Percentiles rank a stretch among this genome's conserved stretches.
Evolutionary conservation across 2,797 vertebrate species (phyloP).

Genomic region (Enteromius paludinosus): DNA sequence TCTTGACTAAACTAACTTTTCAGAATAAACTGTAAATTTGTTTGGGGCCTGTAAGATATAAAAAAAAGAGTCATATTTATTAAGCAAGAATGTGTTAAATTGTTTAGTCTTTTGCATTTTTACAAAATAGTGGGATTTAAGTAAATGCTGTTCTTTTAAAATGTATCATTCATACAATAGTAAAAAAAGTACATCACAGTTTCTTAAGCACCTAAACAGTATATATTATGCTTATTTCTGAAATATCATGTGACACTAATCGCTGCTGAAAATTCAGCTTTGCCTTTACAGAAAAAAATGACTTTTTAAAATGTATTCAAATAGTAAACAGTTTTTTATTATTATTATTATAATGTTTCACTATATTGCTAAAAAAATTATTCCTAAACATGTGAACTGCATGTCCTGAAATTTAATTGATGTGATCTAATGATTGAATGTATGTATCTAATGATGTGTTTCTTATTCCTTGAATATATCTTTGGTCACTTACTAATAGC

Average conservation of each 20-base stretch:
- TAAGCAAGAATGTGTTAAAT: background rate
- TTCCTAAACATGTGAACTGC: background rate
- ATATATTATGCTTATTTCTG: background rate
- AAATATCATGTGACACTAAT: background rate
- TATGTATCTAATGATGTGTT: background rate
- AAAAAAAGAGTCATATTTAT: background rate
- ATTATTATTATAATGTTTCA: background rate
- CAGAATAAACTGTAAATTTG: background rate
- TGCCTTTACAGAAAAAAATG: background rate
- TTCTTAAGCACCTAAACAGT: background rate
- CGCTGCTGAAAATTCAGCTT: background rate
- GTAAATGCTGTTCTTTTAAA: background rate
- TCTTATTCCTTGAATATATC: background rate
- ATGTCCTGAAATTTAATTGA: background rate
- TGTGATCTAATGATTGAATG: conserved; percentile 1
- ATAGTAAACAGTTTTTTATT: background rate
- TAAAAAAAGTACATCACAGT: background rate
- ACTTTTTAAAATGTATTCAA: background rate
- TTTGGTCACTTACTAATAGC: conserved; percentile 30
- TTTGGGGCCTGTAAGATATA: background rate
- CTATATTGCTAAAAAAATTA: background rate
- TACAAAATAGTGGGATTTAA: background rate
- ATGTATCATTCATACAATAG: background rate
- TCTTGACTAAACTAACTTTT: conserved; percentile 29
- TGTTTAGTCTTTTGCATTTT: background rate